These are phyloP conservation scores for Nemotelus pantherinus DNA, from an alignment of 2,888 invertebrate species.

Conservation along the genomic window DNA sequence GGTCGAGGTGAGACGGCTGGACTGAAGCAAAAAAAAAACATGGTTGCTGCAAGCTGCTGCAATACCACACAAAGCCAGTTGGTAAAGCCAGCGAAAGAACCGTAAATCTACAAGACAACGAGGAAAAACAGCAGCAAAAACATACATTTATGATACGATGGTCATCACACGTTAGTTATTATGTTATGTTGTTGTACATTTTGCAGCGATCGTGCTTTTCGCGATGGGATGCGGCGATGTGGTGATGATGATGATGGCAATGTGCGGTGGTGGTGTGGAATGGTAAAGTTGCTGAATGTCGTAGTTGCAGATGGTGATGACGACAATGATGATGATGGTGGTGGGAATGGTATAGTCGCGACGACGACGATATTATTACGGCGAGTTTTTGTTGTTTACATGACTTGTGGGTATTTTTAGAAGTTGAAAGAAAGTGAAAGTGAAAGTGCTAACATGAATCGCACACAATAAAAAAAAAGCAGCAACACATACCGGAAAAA, in stretches of 20 bases:
- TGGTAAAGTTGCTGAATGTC: no score
- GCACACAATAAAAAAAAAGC: constrained; percentile 25
- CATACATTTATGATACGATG: no score
- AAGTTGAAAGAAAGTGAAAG: constrained; percentile 40
- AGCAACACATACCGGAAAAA: constrained; percentile 32
- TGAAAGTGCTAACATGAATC: constrained; percentile 30
- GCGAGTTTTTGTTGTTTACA: constrained; percentile 31
- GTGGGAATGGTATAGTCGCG: neutral
- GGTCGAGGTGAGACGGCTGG: no score
- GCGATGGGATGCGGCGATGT: no score
- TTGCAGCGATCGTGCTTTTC: no score
- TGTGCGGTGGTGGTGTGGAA: no score
- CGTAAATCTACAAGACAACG: neutral
- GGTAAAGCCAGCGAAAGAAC: neutral
- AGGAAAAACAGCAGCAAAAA: no score
- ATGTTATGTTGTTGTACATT: no score
- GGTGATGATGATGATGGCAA: no score
- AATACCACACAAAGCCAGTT: neutral
- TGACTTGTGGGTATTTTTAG: constrained; percentile 19
- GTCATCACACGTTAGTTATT: no score
- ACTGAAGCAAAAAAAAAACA: neutral
- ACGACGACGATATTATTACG: neutral
- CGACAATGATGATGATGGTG: neutral
- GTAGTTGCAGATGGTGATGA: no score
- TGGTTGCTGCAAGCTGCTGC: no score